Percentiles rank a stretch among this genome's conserved stretches.
phyloP scores from a whole-genome alignment of 35 echinoderm and acorn worm genomes.

The Eucidaris tribuloides region DNA sequence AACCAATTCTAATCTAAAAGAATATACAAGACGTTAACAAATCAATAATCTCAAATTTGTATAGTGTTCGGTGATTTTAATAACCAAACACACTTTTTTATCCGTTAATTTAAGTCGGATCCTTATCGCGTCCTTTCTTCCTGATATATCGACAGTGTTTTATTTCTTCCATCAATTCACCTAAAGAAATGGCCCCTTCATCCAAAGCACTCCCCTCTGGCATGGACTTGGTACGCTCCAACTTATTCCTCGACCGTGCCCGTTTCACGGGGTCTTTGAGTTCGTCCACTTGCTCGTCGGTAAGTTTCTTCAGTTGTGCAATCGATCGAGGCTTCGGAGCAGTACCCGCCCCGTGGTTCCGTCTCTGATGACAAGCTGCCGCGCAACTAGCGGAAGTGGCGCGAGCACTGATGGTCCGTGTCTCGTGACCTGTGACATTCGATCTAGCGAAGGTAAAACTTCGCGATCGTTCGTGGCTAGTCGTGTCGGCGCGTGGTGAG shows the following conservation, averaged over 20 bases:
- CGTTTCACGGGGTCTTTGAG: neutral
- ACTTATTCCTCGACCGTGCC: neutral
- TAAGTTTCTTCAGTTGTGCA: neutral
- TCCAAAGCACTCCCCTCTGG: neutral
- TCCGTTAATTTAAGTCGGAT: too few relatives aligned
- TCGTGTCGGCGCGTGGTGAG: too few relatives aligned
- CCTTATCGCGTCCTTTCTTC: neutral
- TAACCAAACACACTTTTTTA: too few relatives aligned
- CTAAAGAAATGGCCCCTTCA: neutral
- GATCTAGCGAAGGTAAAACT: too few relatives aligned
- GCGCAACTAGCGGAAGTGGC: neutral
- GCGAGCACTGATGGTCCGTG: too few relatives aligned
- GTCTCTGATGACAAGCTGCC: neutral
- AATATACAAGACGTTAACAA: too few relatives aligned
- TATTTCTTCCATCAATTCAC: neutral
- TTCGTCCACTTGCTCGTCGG: neutral
- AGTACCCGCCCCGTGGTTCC: neutral
- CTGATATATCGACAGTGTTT: constrained; percentile 8
- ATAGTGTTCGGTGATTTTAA: too few relatives aligned
- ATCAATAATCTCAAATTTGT: too few relatives aligned
- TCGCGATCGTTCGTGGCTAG: too few relatives aligned
- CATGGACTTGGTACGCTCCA: neutral
- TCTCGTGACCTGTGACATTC: too few relatives aligned
- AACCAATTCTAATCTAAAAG: too few relatives aligned
- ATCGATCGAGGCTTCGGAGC: neutral